Evolutionary conservation across 2,888 invertebrate species (phyloP).

Genomic region (Gisinianus flammeolus): DNA sequence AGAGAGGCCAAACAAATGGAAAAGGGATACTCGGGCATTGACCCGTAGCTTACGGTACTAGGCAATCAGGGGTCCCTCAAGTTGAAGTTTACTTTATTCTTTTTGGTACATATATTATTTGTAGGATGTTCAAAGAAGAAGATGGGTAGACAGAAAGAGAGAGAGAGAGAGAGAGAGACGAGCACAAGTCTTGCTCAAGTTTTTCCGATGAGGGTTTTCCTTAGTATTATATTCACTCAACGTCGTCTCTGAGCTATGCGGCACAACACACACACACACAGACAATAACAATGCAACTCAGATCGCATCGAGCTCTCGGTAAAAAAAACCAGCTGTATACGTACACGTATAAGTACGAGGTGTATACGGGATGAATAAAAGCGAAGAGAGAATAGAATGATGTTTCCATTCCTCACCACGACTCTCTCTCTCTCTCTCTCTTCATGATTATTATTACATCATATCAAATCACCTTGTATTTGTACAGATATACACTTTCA

Average conservation of each 20-base stretch:
- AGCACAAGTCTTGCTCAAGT: background rate
- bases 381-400: too few relatives aligned
- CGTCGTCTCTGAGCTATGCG: background rate
- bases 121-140: slow-evolving; percentile 3
- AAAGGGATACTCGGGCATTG: slow-evolving; percentile 42
- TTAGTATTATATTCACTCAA: slow-evolving; percentile 17
- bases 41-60: slow-evolving; percentile 41
- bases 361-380: too few relatives aligned
- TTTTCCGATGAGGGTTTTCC: slow-evolving; percentile 22
- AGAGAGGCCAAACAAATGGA: slow-evolving; percentile 13
- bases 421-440: background rate
- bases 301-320: too few relatives aligned
- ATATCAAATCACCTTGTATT: background rate
- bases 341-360: background rate
- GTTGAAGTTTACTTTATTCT: slow-evolving; percentile 22
- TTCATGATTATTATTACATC: background rate
- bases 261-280: background rate
- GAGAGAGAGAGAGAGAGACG: background rate
- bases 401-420: background rate
- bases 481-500: background rate
- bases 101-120: slow-evolving; percentile 9
- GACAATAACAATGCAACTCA: slow-evolving; percentile 6
- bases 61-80: slow-evolving; percentile 39
- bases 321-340: background rate
- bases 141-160: slow-evolving; percentile 5